Evolutionary conservation across 2,797 vertebrate species (phyloP).

Genomic region (Dicrostonyx torquatus): DNA sequence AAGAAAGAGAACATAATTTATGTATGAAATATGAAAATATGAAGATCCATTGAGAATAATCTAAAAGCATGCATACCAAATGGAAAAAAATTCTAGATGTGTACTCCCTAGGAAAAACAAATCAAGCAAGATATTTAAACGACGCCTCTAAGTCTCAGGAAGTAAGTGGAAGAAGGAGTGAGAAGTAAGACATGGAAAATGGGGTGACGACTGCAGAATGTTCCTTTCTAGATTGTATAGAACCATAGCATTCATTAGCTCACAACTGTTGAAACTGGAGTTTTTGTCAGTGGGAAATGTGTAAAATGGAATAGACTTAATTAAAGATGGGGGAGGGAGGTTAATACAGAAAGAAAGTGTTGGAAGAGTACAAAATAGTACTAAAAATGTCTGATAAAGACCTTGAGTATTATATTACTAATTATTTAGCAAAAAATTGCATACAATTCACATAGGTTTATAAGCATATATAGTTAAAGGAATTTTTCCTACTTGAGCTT

Average conservation of each 20-base stretch:
- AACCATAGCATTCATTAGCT: neutral
- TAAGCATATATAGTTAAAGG: neutral
- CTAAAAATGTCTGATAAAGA: neutral
- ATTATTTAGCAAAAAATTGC: neutral
- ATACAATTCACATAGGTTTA: neutral
- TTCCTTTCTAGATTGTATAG: neutral
- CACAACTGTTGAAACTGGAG: no score
- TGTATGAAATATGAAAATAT: neutral
- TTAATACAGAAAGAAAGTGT: neutral
- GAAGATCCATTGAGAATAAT: neutral
- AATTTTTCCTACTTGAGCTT: neutral
- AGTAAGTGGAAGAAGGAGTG: no score
- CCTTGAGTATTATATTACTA: neutral
- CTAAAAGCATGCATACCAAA: neutral
- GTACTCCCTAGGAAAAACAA: neutral
- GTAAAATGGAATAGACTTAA: neutral
- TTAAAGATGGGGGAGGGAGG: neutral
- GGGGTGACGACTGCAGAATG: neutral
- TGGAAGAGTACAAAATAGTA: neutral
- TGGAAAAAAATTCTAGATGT: neutral
- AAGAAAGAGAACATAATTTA: neutral
- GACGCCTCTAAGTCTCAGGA: neutral
- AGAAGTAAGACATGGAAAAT: neutral
- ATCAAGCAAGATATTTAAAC: neutral
- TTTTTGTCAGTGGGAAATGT: neutral